A percentile compares a stretch with the other conserved stretches of the same genome.
These are phyloP conservation scores for Tholera decimalis DNA, from an alignment of 2,888 invertebrate species.

Conservation along the genomic window DNA sequence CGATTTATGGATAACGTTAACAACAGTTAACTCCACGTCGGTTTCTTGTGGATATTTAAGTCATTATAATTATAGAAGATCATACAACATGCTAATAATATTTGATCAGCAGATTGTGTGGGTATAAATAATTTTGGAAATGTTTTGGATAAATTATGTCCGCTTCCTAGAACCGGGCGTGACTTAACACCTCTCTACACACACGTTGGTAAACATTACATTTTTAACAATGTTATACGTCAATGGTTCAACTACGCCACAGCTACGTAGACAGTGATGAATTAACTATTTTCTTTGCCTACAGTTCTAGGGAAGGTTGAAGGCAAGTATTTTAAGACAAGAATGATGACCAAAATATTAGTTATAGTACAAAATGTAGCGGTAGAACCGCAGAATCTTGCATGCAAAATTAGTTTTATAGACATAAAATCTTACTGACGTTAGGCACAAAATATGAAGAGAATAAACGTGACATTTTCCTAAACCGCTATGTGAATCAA, in stretches of 20 bases:
- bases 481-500: slow-evolving; percentile 21
- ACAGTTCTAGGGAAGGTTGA: slow-evolving; percentile 8
- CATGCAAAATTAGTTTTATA: background rate
- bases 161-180: slow-evolving; percentile 64
- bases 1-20: too few species aligned
- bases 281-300: slow-evolving; percentile 34
- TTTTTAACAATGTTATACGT: slow-evolving; percentile 56
- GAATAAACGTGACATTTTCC: slow-evolving; percentile 1
- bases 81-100: slow-evolving; percentile 41
- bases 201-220: slow-evolving; percentile 62
- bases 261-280: slow-evolving; percentile 45
- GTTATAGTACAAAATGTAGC: slow-evolving; percentile 1
- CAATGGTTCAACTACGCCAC: slow-evolving; percentile 42
- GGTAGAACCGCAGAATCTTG: background rate
- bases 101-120: slow-evolving; percentile 37
- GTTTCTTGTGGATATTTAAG: slow-evolving; percentile 19
- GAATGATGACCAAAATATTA: slow-evolving; percentile 15
- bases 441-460: background rate
- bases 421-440: background rate
- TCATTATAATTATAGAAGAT: slow-evolving; percentile 36
- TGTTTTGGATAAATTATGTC: slow-evolving; percentile 56
- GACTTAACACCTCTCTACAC: slow-evolving; percentile 58
- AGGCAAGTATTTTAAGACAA: slow-evolving; percentile 10
- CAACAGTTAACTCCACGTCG: slow-evolving; percentile 1
- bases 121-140: slow-evolving; percentile 46